A percentile compares a stretch with the other conserved stretches of the same genome.
Evolutionary conservation across 2,113 vertebrate species (phyloP).

Genomic region (Eurypyga helias): DNA sequence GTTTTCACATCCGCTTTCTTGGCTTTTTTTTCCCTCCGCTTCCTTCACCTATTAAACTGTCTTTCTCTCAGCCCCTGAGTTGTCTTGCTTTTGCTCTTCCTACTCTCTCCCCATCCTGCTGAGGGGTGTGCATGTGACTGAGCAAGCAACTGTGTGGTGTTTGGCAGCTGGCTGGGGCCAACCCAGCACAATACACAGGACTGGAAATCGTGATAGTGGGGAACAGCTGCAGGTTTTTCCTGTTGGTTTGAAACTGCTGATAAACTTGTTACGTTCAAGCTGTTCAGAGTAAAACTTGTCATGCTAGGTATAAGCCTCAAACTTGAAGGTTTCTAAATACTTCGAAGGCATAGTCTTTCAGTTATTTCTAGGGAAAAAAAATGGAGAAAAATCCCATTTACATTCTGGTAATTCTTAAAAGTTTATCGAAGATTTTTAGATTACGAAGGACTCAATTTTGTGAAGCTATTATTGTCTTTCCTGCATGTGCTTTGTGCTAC

Average conservation of each 20-base stretch:
- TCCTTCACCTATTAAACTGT: background rate
- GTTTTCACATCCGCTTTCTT: background rate
- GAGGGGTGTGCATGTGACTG: background rate
- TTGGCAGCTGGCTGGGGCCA: background rate
- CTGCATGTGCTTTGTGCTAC: background rate
- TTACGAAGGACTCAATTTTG: background rate
- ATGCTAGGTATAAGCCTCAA: background rate
- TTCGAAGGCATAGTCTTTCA: background rate
- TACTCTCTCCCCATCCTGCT: background rate
- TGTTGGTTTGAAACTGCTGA: background rate
- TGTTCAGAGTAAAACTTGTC: background rate
- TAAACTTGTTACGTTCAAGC: background rate
- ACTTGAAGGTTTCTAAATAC: background rate
- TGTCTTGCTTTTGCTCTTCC: background rate
- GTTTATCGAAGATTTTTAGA: background rate
- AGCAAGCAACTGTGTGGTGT: background rate
- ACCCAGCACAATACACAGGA: background rate
- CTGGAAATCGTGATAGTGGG: background rate
- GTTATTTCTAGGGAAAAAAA: background rate
- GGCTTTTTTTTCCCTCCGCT: accelerated
- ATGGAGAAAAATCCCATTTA: background rate
- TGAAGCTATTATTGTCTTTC: background rate
- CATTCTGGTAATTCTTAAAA: background rate
- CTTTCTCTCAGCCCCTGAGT: background rate
- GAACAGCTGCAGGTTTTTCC: background rate